Conservation (phyloP, 2,113 vertebrate species). For the Rutilus rutilus region DNA sequence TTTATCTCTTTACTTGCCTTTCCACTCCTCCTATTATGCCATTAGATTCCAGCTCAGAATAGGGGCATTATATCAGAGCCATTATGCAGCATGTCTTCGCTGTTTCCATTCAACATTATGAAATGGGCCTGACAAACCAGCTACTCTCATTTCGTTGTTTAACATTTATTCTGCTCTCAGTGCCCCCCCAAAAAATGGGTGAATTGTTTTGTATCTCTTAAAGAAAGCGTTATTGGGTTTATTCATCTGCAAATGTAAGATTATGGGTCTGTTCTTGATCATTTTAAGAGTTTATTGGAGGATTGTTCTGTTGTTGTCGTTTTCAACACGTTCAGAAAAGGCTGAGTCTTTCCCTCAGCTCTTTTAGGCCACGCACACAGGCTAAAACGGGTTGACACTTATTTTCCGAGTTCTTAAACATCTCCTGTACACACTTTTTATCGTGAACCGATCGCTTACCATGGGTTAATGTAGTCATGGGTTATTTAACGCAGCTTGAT, state of each 20-base stretch:
- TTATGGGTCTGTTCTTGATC: background rate
- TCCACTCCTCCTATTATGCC: constrained; percentile 6
- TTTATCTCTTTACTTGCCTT: background rate
- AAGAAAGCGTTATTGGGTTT: background rate
- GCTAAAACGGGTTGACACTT: background rate
- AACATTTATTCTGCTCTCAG: background rate
- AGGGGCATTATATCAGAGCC: constrained; percentile 27
- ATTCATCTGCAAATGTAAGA: background rate
- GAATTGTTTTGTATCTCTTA: background rate
- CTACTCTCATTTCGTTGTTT: constrained; percentile 19
- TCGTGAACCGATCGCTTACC: background rate
- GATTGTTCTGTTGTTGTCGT: background rate
- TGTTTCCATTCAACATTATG: background rate
- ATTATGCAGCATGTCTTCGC: background rate
- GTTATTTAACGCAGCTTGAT: background rate
- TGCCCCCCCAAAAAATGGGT: background rate
- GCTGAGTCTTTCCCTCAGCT: no score
- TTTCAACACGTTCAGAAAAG: background rate
- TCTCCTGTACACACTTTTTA: background rate
- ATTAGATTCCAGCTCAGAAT: constrained; percentile 20
- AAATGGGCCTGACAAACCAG: background rate
- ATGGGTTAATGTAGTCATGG: background rate
- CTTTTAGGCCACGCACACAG: background rate
- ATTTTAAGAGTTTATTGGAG: background rate
- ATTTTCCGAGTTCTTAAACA: background rate